Conservation (phyloP, 2,113 vertebrate genomes). For the Tursiops truncatus region DNA sequence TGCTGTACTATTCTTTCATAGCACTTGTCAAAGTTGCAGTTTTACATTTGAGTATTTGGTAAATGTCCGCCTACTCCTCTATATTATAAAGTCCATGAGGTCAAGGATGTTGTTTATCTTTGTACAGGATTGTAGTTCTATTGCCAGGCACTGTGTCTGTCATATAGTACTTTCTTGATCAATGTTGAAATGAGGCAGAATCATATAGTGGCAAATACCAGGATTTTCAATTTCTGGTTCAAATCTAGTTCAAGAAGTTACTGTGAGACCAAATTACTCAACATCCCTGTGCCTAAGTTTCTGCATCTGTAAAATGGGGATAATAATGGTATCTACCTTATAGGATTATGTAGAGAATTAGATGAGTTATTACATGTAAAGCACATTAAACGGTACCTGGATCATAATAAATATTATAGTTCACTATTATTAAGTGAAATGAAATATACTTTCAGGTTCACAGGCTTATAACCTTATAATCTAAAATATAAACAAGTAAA, state of each 20-base stretch:
- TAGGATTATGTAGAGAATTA: background rate
- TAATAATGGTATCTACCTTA: background rate
- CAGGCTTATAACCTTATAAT: background rate
- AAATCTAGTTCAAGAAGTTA: background rate
- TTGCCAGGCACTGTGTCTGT: background rate
- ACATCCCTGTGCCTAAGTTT: background rate
- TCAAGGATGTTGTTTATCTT: background rate
- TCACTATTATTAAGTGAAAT: background rate
- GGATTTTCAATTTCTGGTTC: background rate
- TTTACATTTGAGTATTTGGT: background rate
- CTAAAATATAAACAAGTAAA: background rate
- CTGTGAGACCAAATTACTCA: background rate
- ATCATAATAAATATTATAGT: background rate
- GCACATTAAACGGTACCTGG: background rate
- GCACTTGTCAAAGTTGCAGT: background rate
- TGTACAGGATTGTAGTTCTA: background rate
- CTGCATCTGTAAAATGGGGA: background rate
- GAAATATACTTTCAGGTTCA: background rate
- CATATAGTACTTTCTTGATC: background rate
- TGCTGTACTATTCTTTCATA: background rate
- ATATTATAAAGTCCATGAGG: background rate
- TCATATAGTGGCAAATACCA: background rate
- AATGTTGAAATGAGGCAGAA: background rate
- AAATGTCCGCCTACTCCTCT: background rate
- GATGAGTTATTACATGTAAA: background rate